A percentile compares a stretch with the other conserved stretches of the same genome.
These are phyloP conservation scores for Peromyscus aztecus DNA, from an alignment of 2,797 vertebrate species.

Conservation along the genomic window DNA sequence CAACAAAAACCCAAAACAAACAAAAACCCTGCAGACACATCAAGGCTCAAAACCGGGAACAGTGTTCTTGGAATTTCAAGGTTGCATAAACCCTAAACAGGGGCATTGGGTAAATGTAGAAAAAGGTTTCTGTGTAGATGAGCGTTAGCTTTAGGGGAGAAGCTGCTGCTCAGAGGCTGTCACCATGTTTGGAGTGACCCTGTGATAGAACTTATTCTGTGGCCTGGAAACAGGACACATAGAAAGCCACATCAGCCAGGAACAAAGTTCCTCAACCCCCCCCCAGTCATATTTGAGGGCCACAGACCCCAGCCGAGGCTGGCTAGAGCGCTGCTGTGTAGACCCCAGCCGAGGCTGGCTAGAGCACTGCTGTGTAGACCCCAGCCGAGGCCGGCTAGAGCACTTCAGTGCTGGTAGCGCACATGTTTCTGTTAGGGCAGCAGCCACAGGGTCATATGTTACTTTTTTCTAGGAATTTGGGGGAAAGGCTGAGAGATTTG, in stretches of 20 bases:
- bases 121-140: neutral
- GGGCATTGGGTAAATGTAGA: neutral
- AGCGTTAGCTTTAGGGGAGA: neutral
- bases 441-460: neutral
- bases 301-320: neutral
- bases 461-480: neutral
- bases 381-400: neutral
- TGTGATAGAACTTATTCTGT: neutral
- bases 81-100: conserved; percentile 1
- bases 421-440: neutral
- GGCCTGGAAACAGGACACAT: conserved; percentile 17
- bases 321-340: neutral
- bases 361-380: neutral
- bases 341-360: neutral
- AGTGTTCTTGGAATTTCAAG: neutral
- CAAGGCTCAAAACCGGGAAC: conserved; percentile 28
- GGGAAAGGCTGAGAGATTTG: neutral
- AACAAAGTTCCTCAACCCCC: neutral
- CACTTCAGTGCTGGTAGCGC: accelerated
- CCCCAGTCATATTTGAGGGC: neutral
- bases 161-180: neutral
- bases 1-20: neutral
- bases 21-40: neutral
- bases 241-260: conserved; percentile 16
- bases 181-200: neutral